Percentiles rank a stretch among this genome's conserved stretches.
phyloP scores from a whole-genome alignment of 2,797 vertebrate genomes.

The Ctenopoma kingsleyae region DNA sequence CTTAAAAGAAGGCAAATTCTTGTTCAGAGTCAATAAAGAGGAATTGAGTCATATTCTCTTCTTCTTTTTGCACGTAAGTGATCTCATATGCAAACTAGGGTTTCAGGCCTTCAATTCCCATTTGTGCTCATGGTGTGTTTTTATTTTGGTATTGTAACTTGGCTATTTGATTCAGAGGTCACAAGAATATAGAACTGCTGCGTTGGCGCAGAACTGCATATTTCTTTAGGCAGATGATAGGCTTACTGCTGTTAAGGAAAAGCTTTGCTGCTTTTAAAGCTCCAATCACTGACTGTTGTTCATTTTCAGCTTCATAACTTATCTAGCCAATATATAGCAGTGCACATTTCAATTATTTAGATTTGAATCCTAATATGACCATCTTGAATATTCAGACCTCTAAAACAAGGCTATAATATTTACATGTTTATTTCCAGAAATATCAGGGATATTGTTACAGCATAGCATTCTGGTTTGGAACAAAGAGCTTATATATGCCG shows the following conservation, averaged over 20 bases:
- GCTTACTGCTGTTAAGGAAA: background rate
- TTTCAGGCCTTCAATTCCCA: slow-evolving; percentile 7
- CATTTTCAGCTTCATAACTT: background rate
- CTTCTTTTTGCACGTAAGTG: slow-evolving; percentile 8
- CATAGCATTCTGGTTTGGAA: background rate
- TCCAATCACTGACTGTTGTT: background rate
- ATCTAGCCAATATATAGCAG: background rate
- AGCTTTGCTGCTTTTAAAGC: background rate
- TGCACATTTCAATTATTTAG: background rate
- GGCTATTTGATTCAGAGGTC: background rate
- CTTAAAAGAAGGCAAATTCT: background rate
- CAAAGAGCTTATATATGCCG: background rate
- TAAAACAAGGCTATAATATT: no score
- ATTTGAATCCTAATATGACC: background rate
- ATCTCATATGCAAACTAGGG: background rate
- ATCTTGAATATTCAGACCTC: background rate
- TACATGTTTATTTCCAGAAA: no score
- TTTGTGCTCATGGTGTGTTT: background rate
- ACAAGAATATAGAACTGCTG: background rate
- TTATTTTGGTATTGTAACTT: slow-evolving; percentile 6
- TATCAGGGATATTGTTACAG: no score
- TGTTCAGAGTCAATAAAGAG: slow-evolving; percentile 1
- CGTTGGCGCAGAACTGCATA: background rate
- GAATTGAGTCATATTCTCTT: background rate
- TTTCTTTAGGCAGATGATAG: background rate